A percentile compares a stretch with the other conserved stretches of the same genome.
phyloP scores from a whole-genome alignment of 1,140 invertebrate genomes.

The Trissolcus basalis region DNA sequence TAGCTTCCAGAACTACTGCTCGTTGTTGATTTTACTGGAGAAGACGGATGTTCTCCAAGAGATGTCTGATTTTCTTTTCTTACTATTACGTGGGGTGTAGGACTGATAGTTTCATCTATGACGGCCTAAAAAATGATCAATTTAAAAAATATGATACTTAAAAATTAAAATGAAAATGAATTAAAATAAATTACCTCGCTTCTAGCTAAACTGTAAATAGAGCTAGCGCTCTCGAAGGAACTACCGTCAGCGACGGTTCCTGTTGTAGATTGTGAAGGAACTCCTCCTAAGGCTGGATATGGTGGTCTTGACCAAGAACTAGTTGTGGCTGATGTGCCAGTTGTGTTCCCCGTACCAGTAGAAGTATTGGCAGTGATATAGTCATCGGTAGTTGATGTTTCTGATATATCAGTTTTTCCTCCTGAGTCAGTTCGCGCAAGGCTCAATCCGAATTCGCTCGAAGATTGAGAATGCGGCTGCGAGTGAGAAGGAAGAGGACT shows the following conservation, averaged over 20 bases:
- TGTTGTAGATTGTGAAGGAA: slow-evolving; percentile 74
- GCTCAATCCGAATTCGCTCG: slow-evolving; percentile 73
- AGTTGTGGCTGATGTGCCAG: slow-evolving; percentile 72
- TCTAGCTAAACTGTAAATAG: slow-evolving; percentile 84
- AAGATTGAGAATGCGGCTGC: slow-evolving; percentile 73
- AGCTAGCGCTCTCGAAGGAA: slow-evolving; percentile 88
- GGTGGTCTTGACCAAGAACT: slow-evolving; percentile 71
- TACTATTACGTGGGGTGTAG: slow-evolving; percentile 60
- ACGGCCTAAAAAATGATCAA: slow-evolving; percentile 62
- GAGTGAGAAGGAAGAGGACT: slow-evolving; percentile 67
- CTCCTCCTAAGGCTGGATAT: slow-evolving; percentile 67
- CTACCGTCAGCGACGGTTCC: slow-evolving; percentile 82
- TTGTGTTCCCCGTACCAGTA: slow-evolving; percentile 80
- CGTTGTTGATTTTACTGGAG: slow-evolving; percentile 68
- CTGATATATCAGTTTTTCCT: slow-evolving; percentile 85
- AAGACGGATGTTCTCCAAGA: slow-evolving; percentile 63
- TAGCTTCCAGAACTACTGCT: slow-evolving; percentile 79
- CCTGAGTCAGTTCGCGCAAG: slow-evolving; percentile 83
- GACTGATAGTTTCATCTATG: slow-evolving; percentile 69
- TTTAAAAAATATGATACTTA: not conserved
- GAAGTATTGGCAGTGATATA: slow-evolving; percentile 92
- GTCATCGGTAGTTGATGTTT: slow-evolving; percentile 91
- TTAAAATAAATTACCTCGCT: slow-evolving; percentile 76
- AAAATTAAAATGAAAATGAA: not conserved
- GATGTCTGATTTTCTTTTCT: slow-evolving; percentile 67